Conservation (phyloP, 2,797 vertebrate genomes). For the Fistularia tabacaria region DNA sequence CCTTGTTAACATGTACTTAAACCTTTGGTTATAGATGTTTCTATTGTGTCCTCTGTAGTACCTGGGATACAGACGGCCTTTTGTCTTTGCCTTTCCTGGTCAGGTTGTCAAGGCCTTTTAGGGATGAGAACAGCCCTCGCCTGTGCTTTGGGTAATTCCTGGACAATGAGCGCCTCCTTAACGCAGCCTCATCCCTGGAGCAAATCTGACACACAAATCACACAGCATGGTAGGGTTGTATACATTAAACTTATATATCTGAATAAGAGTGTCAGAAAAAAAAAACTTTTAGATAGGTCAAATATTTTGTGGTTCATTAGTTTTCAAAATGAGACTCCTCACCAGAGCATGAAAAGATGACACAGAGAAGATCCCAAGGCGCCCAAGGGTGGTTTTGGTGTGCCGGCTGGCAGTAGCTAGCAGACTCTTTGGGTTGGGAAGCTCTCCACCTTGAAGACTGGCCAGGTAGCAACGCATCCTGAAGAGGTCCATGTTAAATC, state of each 20-base stretch:
- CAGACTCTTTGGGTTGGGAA: slow-evolving; percentile 93
- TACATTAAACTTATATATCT: slow-evolving; percentile 9
- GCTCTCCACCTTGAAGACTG: slow-evolving; percentile 90
- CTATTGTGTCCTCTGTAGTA: slow-evolving; percentile 37
- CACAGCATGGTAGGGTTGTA: slow-evolving; percentile 22
- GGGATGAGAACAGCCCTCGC: slow-evolving; percentile 87
- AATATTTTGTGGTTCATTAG: not conserved
- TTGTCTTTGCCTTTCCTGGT: slow-evolving; percentile 86
- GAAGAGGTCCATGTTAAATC: slow-evolving; percentile 92
- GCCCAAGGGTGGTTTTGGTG: slow-evolving; percentile 84
- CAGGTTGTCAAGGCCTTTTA: slow-evolving; percentile 89
- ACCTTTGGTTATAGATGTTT: too few species aligned
- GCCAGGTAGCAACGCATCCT: slow-evolving; percentile 92
- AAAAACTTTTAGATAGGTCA: not conserved
- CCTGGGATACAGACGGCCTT: slow-evolving; percentile 85
- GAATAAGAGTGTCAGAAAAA: slow-evolving; percentile 10
- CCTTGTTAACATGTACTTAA: too few species aligned
- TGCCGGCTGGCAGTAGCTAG: slow-evolving; percentile 89
- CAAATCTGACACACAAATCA: slow-evolving; percentile 78
- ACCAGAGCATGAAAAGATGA: slow-evolving; percentile 95
- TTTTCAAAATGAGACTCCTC: slow-evolving; percentile 46
- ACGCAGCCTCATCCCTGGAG: slow-evolving; percentile 85
- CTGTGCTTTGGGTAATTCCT: slow-evolving; percentile 80
- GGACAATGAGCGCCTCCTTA: slow-evolving; percentile 85
- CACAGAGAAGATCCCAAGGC: slow-evolving; percentile 88